Conservation (phyloP, 2,113 vertebrate genomes). For the Parus major region DNA sequence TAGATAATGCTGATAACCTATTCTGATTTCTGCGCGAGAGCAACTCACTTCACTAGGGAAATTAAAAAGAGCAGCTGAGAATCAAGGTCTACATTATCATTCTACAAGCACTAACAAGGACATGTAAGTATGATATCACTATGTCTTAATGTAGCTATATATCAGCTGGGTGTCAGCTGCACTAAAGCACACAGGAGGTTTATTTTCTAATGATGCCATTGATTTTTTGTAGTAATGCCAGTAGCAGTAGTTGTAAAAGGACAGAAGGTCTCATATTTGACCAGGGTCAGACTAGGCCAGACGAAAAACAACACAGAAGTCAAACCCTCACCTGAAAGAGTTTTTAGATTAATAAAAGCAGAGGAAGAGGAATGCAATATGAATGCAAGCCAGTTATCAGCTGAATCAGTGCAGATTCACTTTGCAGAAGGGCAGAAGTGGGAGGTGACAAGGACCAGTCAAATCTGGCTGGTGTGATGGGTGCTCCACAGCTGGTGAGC, state of each 20-base stretch:
- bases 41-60: neutral
- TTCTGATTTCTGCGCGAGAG: neutral
- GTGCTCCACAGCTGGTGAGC: neutral
- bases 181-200: neutral
- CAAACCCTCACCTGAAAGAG: neutral
- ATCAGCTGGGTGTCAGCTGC: neutral
- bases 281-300: neutral
- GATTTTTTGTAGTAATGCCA: neutral
- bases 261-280: neutral
- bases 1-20: neutral
- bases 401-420: neutral
- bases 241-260: neutral
- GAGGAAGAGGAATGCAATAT: neutral
- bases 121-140: neutral
- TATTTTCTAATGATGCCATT: conserved; percentile 15
- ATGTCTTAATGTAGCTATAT: neutral
- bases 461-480: neutral
- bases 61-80: conserved; percentile 2
- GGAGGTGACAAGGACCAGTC: neutral
- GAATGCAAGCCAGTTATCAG: neutral
- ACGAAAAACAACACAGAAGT: neutral
- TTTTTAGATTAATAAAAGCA: neutral
- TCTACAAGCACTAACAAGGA: conserved; percentile 22
- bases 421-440: neutral
- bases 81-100: neutral